Evolutionary conservation across 1,140 invertebrate genomes (phyloP), one percentile per base, ranked within the genome.

Genomic region (Sweltsa coloradensis): DNA sequence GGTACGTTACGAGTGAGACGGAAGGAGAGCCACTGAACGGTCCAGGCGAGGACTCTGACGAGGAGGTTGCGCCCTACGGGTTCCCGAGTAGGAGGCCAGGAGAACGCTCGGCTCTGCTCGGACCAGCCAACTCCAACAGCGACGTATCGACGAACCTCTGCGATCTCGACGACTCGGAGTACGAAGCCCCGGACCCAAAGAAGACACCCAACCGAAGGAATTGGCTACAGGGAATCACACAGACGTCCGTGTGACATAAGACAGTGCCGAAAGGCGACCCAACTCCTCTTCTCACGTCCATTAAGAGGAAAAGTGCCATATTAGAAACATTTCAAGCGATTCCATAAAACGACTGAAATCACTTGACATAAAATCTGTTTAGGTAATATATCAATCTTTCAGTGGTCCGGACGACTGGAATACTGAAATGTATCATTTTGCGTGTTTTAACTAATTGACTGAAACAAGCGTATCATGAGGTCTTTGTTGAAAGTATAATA

Each of bases 131-230:
- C 4, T 83, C 78, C 51, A 83, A 83, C 60, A 91, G 87, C 65
- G 86, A 90, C 64, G 71, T 90, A 41, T 90, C 88, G 18, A 79
- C 86, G 19, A 81, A 85, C 67, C 72, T 93, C 24, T 93, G 89
- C 72, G 89, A 92, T 72, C 90, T 93, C 59, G 89, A 92, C 66
- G 89, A 92, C 66, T 86, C 83, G n/a, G 85, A 89, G 60, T 78
- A 73, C 57, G 81, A 84, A 59, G 60, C 62, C 48, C 59, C 66
- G 46, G 72, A 75, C 56, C 66, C 70, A 45, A 75, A 75, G 57
- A 72, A 64, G 41, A 62, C 73, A 47, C 64, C 45, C 37, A 27
- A 65, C 49, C 60, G 63, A 18, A 58, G 64, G 5, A 52, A 62
- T 23, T 73, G 71, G 64, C 55, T 70, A 45, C 61, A 64, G 14